A percentile compares a stretch with the other conserved stretches of the same genome.
Conservation (phyloP, 2,888 invertebrate genomes). For the Conistra vaccinii region DNA sequence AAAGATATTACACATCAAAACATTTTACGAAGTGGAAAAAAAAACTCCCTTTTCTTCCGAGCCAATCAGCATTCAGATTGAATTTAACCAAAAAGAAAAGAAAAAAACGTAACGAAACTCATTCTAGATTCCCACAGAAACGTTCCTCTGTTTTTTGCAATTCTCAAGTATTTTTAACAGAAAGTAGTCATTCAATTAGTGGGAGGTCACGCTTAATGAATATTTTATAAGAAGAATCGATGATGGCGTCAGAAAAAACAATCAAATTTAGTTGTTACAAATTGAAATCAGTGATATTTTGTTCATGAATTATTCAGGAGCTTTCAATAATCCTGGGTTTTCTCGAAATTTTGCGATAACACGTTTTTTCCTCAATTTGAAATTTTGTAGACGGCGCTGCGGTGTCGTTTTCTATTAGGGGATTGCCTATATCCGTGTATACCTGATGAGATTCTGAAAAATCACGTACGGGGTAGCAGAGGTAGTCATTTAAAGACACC, state of each 20-base stretch:
- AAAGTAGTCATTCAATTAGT: slow-evolving; percentile 56
- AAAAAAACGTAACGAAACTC: not conserved
- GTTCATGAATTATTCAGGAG: slow-evolving; percentile 58
- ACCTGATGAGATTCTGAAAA: slow-evolving; percentile 24
- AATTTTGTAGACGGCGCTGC: slow-evolving; percentile 18
- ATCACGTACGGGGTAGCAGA: slow-evolving; percentile 25
- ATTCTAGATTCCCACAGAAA: slow-evolving; percentile 10
- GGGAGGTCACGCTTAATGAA: slow-evolving; percentile 52
- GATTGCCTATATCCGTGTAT: slow-evolving; percentile 19
- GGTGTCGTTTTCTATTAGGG: slow-evolving; percentile 33
- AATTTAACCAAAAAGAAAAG: slow-evolving; percentile 36
- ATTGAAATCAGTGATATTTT: slow-evolving; percentile 65
- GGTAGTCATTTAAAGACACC: slow-evolving; percentile 18
- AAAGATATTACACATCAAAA: not conserved
- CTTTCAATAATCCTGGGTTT: slow-evolving; percentile 51
- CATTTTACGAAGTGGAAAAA: not conserved
- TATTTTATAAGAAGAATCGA: slow-evolving; percentile 61
- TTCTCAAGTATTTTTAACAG: slow-evolving; percentile 37
- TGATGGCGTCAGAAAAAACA: slow-evolving; percentile 59
- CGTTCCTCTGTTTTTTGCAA: slow-evolving; percentile 17
- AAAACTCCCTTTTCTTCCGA: not conserved
- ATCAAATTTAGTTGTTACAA: slow-evolving; percentile 60
- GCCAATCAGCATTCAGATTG: slow-evolving; percentile 37
- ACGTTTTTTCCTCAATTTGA: slow-evolving; percentile 51
- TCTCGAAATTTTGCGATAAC: slow-evolving; percentile 44